Evolutionary conservation across 2,888 invertebrate genomes (phyloP).

Genomic region (Trisateles emortualis): DNA sequence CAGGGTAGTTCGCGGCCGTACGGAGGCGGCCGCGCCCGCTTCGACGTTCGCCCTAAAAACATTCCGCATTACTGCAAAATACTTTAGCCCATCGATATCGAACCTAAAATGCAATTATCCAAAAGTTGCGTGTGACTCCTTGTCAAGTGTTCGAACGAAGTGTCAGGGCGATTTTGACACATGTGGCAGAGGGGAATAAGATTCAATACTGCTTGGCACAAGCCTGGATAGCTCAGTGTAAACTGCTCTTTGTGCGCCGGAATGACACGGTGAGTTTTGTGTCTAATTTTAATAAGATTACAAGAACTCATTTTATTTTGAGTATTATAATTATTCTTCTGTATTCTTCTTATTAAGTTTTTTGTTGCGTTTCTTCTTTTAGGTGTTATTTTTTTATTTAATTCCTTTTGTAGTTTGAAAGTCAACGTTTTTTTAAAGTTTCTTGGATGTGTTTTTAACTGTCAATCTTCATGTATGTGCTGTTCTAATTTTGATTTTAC

Average conservation of each 20-base stretch:
- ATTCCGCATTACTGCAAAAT: slow-evolving; percentile 51
- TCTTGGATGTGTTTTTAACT: not conserved
- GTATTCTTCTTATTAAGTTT: not conserved
- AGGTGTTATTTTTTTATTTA: not conserved
- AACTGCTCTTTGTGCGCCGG: slow-evolving; percentile 70
- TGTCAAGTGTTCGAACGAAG: slow-evolving; percentile 52
- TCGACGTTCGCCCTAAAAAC: slow-evolving; percentile 40
- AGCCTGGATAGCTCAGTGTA: slow-evolving; percentile 78
- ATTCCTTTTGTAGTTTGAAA: not conserved
- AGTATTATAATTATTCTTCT: slow-evolving; percentile 7
- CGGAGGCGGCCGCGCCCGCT: slow-evolving; percentile 73
- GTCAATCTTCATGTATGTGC: not conserved
- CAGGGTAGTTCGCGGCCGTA: slow-evolving; percentile 69
- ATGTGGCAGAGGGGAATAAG: slow-evolving; percentile 81
- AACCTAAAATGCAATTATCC: slow-evolving; percentile 43
- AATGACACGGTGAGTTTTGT: slow-evolving; percentile 80
- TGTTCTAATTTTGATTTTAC: not conserved
- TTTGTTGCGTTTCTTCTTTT: not conserved
- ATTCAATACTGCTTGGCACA: slow-evolving; percentile 82
- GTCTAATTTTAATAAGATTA: slow-evolving; percentile 40
- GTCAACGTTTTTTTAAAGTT: not conserved
- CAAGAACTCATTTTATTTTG: slow-evolving; percentile 23
- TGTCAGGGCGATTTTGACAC: slow-evolving; percentile 72
- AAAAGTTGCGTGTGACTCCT: slow-evolving; percentile 53
- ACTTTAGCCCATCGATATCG: slow-evolving; percentile 38